Evolutionary conservation across 2,888 invertebrate species (phyloP), one percentile per base, ranked within the genome.

Genomic region (Germaria angustata): DNA sequence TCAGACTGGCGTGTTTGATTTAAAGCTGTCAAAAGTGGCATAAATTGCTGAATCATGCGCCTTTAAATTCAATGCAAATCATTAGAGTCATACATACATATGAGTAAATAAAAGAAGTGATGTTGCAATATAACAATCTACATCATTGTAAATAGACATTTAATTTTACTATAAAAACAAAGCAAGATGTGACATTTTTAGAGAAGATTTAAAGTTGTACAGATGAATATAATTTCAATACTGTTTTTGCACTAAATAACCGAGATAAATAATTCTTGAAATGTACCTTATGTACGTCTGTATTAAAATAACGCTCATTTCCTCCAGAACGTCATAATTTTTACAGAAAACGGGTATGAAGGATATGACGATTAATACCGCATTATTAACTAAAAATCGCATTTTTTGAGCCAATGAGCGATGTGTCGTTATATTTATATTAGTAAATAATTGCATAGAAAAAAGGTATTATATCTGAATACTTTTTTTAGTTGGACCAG

Each of bases 21-120:
- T 63, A 79, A 71, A 55, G 79, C 75, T 72, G 71, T 79, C 69
- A 79, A 59, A 75, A 75, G 61, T 71, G 71, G 22, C 71, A 75
- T 20, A 72, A 76, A 82, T 82, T 71, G 59, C 71, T 75, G 53
- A 82, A 66, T 76, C 73, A 75, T 59, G 65, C 68, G 51, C 57
- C 73, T 75, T 78, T 39, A 69, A 61, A 57, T 34, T 55, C 66
- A 39, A 28, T 46, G 51, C 61, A 15, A 61, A 68, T 57, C n/a
- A 44, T n/a, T 51, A 68, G 46, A 66, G 55, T 72, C 72, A 78
- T 69, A 57, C 41, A 24, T 34, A 63, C 68, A 49, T 51, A 66
- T 51, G 66, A 39, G 22, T 53, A 55, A 65, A 61, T 17, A 36
- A 57, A 39, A 15, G n/a, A 41, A 49, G 28, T 69, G 28, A 53